Evolutionary conservation across 2,113 vertebrate genomes (phyloP).

Genomic region (Mesoclemmys tuberculata): DNA sequence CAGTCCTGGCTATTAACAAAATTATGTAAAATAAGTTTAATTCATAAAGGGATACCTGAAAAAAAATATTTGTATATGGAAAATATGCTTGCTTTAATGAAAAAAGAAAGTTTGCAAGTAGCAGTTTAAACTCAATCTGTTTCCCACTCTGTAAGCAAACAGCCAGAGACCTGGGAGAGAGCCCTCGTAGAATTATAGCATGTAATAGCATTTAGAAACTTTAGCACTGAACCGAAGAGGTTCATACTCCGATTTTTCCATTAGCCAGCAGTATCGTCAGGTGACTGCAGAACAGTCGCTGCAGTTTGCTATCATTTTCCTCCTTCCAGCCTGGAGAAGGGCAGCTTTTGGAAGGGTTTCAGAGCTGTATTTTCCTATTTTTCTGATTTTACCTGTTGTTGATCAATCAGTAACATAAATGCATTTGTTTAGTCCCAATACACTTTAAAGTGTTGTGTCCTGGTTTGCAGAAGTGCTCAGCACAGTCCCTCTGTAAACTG

Average conservation of each 20-base stretch:
- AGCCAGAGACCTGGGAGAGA: fast-evolving
- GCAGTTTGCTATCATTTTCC: neutral
- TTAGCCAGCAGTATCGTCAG: fast-evolving
- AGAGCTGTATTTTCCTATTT: too few species aligned
- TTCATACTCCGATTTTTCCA: neutral
- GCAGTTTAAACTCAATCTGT: neutral
- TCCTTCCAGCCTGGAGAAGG: neutral
- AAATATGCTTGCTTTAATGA: neutral
- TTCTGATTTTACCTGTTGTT: too few species aligned
- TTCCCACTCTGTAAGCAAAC: neutral
- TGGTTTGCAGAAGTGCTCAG: too few species aligned
- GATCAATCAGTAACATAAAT: too few species aligned
- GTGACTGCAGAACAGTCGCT: neutral
- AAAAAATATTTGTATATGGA: neutral
- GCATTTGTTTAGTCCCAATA: too few species aligned
- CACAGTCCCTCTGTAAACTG: too few species aligned
- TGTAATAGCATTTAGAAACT: neutral
- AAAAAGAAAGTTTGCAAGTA: neutral
- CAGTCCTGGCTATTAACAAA: conserved; percentile 3
- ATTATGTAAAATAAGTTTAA: conserved; percentile 12
- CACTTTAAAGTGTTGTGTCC: too few species aligned
- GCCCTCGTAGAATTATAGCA: neutral
- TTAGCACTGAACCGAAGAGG: neutral
- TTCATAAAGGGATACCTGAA: neutral
- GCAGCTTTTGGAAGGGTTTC: neutral